These are phyloP conservation scores for Characodon lateralis DNA, from an alignment of 2,797 vertebrate species.

Conservation along the genomic window DNA sequence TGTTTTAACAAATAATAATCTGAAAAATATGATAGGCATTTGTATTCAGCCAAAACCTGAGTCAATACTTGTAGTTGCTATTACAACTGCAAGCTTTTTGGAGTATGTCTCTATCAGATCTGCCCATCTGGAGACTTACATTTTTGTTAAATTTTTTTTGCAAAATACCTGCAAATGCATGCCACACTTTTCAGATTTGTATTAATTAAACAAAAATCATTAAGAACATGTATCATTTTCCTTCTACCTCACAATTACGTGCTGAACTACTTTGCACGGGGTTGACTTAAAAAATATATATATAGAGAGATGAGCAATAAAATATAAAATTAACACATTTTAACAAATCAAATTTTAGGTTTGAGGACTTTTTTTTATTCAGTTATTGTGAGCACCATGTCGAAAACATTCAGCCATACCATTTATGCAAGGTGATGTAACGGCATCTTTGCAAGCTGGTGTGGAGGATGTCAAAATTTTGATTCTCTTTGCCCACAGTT, in stretches of 20 bases:
- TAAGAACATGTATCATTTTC: too few relatives aligned
- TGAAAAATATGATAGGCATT: neutral
- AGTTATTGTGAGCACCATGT: neutral
- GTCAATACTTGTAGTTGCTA: neutral
- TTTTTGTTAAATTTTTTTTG: neutral
- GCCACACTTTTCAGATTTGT: too few relatives aligned
- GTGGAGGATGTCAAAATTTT: neutral
- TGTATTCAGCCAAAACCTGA: neutral
- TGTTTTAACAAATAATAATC: neutral
- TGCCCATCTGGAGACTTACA: neutral
- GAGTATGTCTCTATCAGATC: neutral
- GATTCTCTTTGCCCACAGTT: neutral
- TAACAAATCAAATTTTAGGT: neutral
- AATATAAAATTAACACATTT: too few relatives aligned
- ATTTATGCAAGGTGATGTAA: neutral
- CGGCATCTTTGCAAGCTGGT: neutral
- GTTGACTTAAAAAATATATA: too few relatives aligned
- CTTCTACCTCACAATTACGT: too few relatives aligned
- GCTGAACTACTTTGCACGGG: too few relatives aligned
- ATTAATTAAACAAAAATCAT: too few relatives aligned
- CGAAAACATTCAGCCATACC: neutral
- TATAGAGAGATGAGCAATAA: too few relatives aligned
- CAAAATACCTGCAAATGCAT: neutral
- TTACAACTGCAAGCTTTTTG: neutral
- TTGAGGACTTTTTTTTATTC: neutral